phyloP scores from a whole-genome alignment of 2,888 invertebrate genomes.

The Cheilosia scutellata region DNA sequence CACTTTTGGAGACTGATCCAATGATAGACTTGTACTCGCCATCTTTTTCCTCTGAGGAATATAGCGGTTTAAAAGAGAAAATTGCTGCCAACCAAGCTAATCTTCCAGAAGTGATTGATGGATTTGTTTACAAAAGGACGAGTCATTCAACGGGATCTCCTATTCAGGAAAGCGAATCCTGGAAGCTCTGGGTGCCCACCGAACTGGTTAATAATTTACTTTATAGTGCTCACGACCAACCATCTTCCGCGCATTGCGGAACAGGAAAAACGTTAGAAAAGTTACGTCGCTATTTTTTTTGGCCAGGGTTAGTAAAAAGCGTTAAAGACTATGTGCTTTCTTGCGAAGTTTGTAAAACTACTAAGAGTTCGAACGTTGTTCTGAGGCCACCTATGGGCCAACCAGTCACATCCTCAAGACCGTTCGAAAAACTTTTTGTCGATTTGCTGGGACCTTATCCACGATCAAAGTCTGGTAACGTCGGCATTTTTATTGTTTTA shows the following conservation, averaged over 20 bases:
- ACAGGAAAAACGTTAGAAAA: background rate
- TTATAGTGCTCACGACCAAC: background rate
- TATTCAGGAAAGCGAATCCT: conserved; percentile 27
- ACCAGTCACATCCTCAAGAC: background rate
- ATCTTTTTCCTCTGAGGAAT: background rate
- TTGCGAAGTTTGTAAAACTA: background rate
- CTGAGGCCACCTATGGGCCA: conserved; percentile 1
- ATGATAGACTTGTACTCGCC: background rate
- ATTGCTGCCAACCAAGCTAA: conserved; percentile 29
- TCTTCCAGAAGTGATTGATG: conserved; percentile 46
- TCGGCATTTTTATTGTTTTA: background rate
- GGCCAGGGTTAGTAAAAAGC: background rate
- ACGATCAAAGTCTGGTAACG: background rate
- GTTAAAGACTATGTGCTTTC: background rate
- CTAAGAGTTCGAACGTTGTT: background rate
- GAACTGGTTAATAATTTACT: background rate
- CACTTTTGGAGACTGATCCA: background rate
- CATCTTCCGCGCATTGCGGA: conserved; percentile 1
- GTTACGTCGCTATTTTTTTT: background rate
- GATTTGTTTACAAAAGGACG: conserved; percentile 46
- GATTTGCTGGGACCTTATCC: conserved; percentile 7
- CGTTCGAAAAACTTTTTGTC: background rate
- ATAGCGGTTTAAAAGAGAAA: background rate
- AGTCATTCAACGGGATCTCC: conserved; percentile 25
- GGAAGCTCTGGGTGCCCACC: conserved; percentile 61